phyloP scores from a whole-genome alignment of 2,113 vertebrate species.

The Rhynchomys soricoides region DNA sequence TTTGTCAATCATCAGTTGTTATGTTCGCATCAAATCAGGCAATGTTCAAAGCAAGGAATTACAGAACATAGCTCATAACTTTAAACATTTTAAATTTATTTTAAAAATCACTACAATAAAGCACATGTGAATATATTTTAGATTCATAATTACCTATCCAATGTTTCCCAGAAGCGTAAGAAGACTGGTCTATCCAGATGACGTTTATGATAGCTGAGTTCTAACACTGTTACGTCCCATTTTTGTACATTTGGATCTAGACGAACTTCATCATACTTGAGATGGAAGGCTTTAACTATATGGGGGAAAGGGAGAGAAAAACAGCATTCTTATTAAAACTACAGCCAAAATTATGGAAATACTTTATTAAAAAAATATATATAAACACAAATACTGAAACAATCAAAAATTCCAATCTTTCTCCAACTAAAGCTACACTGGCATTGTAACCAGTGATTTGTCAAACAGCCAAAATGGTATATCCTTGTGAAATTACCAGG shows the following conservation, averaged over 20 bases:
- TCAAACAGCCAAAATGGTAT: not conserved
- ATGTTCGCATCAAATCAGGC: not conserved
- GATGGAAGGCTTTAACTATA: conserved; percentile 98
- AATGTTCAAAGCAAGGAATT: not conserved
- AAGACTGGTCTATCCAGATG: conserved; percentile 98
- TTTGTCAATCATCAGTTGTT: not conserved
- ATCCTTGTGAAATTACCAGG: not conserved
- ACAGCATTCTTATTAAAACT: conserved; percentile 46
- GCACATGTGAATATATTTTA: not conserved
- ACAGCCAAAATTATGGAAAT: conserved; percentile 3
- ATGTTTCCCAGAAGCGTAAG: conserved; percentile 97
- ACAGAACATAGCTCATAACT: not conserved
- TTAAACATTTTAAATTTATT: not conserved
- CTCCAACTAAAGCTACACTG: conserved; percentile 7
- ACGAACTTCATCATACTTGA: conserved; percentile 98
- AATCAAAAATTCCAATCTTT: not conserved
- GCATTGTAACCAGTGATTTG: conserved; percentile 22
- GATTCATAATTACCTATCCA: conserved; percentile 92
- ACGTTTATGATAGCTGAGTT: conserved; percentile 97
- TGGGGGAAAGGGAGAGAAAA: not conserved
- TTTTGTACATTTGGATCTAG: conserved; percentile 98
- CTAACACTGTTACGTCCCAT: conserved; percentile 98
- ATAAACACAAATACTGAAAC: conserved; percentile 42
- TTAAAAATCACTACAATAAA: not conserved
- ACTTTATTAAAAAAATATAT: not conserved